phyloP scores from a whole-genome alignment of 2,113 vertebrate genomes.

The Psephotus haematonotus region DNA sequence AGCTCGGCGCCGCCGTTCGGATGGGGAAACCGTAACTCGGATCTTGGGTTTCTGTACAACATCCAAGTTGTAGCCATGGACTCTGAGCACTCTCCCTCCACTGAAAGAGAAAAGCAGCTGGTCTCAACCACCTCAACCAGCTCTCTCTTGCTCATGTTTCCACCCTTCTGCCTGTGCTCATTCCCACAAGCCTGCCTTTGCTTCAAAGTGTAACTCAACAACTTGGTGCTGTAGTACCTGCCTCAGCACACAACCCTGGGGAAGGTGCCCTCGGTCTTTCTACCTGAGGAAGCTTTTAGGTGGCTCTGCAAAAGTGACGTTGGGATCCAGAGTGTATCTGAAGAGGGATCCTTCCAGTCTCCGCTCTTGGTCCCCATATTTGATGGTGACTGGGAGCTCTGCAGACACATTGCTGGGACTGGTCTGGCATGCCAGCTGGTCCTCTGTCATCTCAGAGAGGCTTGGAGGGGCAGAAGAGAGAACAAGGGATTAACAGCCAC shows the following conservation, averaged over 20 bases:
- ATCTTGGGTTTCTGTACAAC: constrained; percentile 92
- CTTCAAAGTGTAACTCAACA: neutral
- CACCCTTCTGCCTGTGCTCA: neutral
- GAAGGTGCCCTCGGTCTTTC: neutral
- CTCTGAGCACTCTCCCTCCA: constrained; percentile 86
- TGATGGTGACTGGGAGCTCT: constrained; percentile 81
- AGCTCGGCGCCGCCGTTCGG: constrained; percentile 60
- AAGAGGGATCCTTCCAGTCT: constrained; percentile 78
- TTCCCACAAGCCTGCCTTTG: neutral
- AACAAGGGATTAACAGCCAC: neutral
- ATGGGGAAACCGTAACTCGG: constrained; percentile 79
- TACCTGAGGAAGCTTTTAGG: constrained; percentile 91
- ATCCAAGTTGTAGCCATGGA: constrained; percentile 89
- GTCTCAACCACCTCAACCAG: neutral
- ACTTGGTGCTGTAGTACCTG: neutral
- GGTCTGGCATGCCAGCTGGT: constrained; percentile 84
- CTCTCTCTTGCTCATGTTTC: neutral
- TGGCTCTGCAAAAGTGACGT: constrained; percentile 85
- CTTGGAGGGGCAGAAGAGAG: constrained; percentile 58
- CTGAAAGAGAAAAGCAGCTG: constrained; percentile 70
- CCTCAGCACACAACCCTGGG: neutral
- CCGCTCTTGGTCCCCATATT: constrained; percentile 82
- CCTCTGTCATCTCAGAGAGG: constrained; percentile 77
- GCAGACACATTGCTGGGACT: constrained; percentile 79
- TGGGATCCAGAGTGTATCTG: constrained; percentile 88